Base-by-base conservation (phyloP, 2,888 invertebrate species). In the Tetragnatha montana region DNA sequence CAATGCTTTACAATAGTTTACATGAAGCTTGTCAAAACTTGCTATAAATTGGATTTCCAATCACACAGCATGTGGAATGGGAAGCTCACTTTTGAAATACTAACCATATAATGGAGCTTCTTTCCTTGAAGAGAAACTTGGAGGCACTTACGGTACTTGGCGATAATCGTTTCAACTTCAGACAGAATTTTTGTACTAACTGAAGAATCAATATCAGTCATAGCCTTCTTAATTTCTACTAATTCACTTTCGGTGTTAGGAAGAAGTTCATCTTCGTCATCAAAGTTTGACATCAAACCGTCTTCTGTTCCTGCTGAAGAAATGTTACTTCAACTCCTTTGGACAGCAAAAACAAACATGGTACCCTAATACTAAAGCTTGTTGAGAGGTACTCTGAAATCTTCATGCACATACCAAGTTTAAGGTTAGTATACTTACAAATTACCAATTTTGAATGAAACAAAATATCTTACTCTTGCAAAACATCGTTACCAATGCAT, bases 91-190 rank as follows among this genome's bases (percentile, higher is more conserved):
- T 60, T 6, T 3, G 14, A n/a, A 68, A 90, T 83, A 90, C 89
- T 87, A 86, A 90, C 89, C 89, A 90, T 90, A 82, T 90, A 82
- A 78, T 87, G 81, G 82, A 90, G 89, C 82, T 90, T 90, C 68
- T 90, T 90, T 8, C 86, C 89, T 74, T 90, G 89, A 68, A 87
- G 82, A 35, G 89, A 82, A 82, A 87, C 82, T 74, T 76, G 86
- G 89, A 90, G 89, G 89, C 89, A 90, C 89, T 90, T 90, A 83
- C 89, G 89, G 89, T 90, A 90, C 87, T 90, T 90, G 86, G 89
- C 89, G 86, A 90, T 87, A 74, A 90, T 49, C 74, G 89, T 71
- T 83, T 90, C 89, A 78, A 90, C 89, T 90, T 87, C 86, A 79
- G 89, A 74, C 82, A 90, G 50, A 49, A 90, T 90, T 86, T 87